Percentiles rank a stretch among this genome's conserved stretches.
phyloP scores from a whole-genome alignment of 2,888 invertebrate genomes.

The Brachycybe producta region DNA sequence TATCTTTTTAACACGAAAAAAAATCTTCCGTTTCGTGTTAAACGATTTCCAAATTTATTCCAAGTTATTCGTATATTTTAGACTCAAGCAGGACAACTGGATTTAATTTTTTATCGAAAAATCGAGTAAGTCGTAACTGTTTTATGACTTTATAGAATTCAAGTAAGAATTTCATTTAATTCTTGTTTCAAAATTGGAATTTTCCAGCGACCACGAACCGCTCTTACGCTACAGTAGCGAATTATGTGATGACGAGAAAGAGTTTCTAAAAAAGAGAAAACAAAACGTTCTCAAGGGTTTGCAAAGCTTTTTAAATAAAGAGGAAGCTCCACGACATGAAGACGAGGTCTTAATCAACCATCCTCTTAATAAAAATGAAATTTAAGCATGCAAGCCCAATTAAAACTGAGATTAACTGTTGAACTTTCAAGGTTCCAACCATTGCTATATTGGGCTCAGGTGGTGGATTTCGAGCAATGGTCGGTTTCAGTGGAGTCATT shows the following conservation, averaged over 20 bases:
- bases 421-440: conserved; percentile 37
- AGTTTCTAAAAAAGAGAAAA: conserved; percentile 29
- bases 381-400: too few relatives aligned
- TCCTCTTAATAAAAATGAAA: too few relatives aligned
- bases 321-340: conserved; percentile 27
- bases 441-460: conserved; percentile 37
- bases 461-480: conserved; percentile 39
- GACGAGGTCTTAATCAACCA: too few relatives aligned
- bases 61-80: too few relatives aligned
- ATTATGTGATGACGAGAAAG: conserved; percentile 35
- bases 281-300: conserved; percentile 29
- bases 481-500: conserved; percentile 33
- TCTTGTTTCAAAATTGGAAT: too few relatives aligned
- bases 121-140: conserved; percentile 1
- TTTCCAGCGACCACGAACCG: conserved; percentile 23
- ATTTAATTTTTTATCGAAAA: background rate
- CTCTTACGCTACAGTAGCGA: conserved; percentile 34
- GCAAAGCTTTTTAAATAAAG: conserved; percentile 29
- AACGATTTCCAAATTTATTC: too few relatives aligned
- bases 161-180: too few relatives aligned
- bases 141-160: too few relatives aligned
- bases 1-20: too few relatives aligned
- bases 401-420: too few relatives aligned
- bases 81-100: too few relatives aligned
- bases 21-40: too few relatives aligned